These are phyloP conservation scores for Sinocyclocheilus anophthalmus DNA, from an alignment of 2,113 vertebrate genomes.

Conservation along the genomic window DNA sequence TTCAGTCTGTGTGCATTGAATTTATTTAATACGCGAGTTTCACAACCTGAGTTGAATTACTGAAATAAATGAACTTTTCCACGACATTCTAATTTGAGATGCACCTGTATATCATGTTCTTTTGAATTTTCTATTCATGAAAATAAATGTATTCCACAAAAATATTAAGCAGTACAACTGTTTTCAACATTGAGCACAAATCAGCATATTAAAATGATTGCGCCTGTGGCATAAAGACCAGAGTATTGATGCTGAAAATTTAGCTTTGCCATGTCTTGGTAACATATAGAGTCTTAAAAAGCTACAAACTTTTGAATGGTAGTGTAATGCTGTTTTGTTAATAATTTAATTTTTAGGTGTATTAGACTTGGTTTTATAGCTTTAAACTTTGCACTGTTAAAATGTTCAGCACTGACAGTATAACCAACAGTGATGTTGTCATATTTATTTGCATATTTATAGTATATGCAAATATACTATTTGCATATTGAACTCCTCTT, in stretches of 20 bases:
- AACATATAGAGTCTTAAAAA: background rate
- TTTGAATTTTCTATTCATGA: background rate
- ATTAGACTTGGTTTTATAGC: background rate
- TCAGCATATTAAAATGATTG: background rate
- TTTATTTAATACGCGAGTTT: no score
- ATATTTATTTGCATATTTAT: conserved; percentile 8
- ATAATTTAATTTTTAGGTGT: background rate
- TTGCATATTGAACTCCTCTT: background rate
- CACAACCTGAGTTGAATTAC: no score
- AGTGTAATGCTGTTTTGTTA: background rate
- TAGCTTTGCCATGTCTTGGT: no score
- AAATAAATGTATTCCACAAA: background rate
- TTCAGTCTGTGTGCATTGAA: no score
- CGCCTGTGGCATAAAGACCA: background rate
- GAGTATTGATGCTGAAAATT: no score
- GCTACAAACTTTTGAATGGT: background rate
- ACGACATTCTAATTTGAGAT: no score
- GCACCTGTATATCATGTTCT: no score
- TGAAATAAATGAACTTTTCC: no score
- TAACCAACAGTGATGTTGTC: background rate
- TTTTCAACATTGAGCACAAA: background rate
- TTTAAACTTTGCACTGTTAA: background rate
- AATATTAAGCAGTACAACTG: background rate
- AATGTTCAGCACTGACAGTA: background rate
- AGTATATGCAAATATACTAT: background rate